Evolutionary conservation across 2,888 invertebrate genomes (phyloP).

Genomic region (Drosophila borealis): DNA sequence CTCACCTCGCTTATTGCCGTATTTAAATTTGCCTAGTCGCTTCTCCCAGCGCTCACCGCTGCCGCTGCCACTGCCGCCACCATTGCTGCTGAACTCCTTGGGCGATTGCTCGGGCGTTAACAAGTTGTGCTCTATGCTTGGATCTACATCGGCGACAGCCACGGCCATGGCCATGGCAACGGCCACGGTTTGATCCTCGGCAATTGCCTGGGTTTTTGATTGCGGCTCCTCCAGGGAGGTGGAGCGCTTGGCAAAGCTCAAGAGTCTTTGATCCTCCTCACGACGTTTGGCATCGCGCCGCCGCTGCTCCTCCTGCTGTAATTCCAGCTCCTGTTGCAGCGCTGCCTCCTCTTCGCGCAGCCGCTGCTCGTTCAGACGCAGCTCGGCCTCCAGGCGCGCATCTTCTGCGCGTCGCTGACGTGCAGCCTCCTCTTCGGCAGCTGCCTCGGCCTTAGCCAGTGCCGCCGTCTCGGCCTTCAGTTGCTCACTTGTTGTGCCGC

Average conservation of each 20-base stretch:
- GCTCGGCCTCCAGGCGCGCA: constrained; percentile 69
- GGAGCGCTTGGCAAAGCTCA: constrained; percentile 76
- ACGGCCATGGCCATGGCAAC: neutral
- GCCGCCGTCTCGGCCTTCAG: constrained; percentile 30
- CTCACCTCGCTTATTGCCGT: constrained; percentile 86
- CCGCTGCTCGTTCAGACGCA: constrained; percentile 69
- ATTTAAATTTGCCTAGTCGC: constrained; percentile 86
- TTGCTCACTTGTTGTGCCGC: constrained; percentile 36
- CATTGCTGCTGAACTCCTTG: constrained; percentile 59
- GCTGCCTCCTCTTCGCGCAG: constrained; percentile 72
- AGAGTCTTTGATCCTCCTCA: constrained; percentile 76
- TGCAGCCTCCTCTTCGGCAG: constrained; percentile 28
- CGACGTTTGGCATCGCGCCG: constrained; percentile 76
- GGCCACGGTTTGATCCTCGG: neutral
- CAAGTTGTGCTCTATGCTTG: constrained; percentile 63
- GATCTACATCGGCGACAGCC: constrained; percentile 18
- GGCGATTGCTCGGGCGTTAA: constrained; percentile 82
- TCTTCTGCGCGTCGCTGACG: constrained; percentile 62
- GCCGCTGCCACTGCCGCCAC: constrained; percentile 72
- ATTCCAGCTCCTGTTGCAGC: constrained; percentile 62
- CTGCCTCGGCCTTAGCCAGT: constrained; percentile 18
- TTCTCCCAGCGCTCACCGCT: constrained; percentile 78
- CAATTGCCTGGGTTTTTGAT: neutral
- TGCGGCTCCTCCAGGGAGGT: constrained; percentile 47
- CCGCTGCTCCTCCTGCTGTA: constrained; percentile 70